A percentile compares a stretch with the other conserved stretches of the same genome.
phyloP scores from a whole-genome alignment of 2,888 invertebrate species.

The Drosophila niveifrons region DNA sequence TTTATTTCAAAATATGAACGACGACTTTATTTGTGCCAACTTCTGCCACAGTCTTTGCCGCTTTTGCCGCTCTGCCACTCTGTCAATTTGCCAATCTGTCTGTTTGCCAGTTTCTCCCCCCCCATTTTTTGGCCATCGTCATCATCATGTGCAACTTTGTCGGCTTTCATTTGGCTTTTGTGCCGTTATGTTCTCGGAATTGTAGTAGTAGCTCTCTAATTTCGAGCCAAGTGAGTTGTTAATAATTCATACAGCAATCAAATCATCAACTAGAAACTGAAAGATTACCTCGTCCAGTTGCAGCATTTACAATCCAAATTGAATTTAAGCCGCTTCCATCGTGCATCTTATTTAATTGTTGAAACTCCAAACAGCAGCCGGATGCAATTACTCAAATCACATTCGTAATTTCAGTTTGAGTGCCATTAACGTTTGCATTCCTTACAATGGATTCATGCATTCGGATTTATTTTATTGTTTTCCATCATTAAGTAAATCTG shows the following conservation, averaged over 20 bases:
- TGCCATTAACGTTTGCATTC: not conserved
- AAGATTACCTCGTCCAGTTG: constrained; percentile 3
- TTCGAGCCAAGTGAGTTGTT: constrained; percentile 43
- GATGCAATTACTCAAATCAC: not conserved
- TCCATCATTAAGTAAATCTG: not conserved
- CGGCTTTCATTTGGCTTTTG: constrained; percentile 15
- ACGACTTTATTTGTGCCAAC: constrained; percentile 57
- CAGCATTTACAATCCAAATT: not conserved
- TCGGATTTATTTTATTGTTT: not conserved
- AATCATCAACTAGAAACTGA: constrained; percentile 30
- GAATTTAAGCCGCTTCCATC: not conserved
- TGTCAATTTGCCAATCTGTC: not conserved
- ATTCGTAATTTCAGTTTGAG: not conserved
- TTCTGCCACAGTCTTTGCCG: not conserved
- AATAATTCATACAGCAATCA: constrained; percentile 47
- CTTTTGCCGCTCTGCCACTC: not conserved
- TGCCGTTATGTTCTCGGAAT: constrained; percentile 5
- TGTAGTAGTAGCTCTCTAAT: constrained; percentile 14
- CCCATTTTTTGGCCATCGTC: not conserved
- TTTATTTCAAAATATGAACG: constrained; percentile 72
- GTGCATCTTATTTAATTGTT: not conserved
- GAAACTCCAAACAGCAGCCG: not conserved
- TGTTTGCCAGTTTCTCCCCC: not conserved
- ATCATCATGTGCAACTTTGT: constrained; percentile 26
- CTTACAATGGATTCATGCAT: not conserved